Percentiles rank a stretch among this genome's conserved stretches.
These are phyloP conservation scores for Myotis vivesi DNA, from an alignment of 2,797 vertebrate genomes.

Conservation along the genomic window DNA sequence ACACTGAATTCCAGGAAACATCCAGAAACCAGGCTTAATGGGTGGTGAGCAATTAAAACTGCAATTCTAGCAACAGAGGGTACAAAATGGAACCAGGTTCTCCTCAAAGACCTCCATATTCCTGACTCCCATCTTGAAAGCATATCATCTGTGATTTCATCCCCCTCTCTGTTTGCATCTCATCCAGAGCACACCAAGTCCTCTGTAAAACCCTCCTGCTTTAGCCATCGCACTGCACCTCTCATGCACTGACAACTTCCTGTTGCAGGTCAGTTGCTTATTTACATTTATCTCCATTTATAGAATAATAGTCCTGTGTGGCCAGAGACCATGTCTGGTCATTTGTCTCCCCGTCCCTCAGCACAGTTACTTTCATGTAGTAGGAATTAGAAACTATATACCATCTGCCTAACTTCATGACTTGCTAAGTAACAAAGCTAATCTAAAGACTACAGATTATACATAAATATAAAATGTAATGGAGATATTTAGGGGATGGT, in stretches of 20 bases:
- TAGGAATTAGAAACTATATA: background rate
- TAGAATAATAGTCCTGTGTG: background rate
- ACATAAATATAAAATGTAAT: background rate
- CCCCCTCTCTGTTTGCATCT: background rate
- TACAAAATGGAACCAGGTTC: background rate
- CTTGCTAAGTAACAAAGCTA: background rate
- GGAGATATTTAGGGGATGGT: background rate
- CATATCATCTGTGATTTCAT: background rate
- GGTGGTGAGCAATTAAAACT: background rate
- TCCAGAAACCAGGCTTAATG: background rate
- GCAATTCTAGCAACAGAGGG: background rate
- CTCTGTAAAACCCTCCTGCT: background rate
- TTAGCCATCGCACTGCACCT: accelerated
- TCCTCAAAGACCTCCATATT: background rate
- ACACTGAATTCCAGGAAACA: background rate
- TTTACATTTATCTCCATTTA: background rate
- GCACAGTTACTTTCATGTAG: background rate
- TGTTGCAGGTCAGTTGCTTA: background rate
- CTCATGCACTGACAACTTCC: background rate
- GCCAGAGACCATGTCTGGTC: background rate
- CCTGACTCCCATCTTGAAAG: background rate
- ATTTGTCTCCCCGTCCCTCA: background rate
- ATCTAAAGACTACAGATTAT: background rate
- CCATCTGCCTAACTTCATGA: background rate
- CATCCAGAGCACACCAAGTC: background rate